Evolutionary conservation across 2,888 invertebrate species (phyloP), one percentile per base, ranked within the genome.

Genomic region (Pharmacophagus antenor): DNA sequence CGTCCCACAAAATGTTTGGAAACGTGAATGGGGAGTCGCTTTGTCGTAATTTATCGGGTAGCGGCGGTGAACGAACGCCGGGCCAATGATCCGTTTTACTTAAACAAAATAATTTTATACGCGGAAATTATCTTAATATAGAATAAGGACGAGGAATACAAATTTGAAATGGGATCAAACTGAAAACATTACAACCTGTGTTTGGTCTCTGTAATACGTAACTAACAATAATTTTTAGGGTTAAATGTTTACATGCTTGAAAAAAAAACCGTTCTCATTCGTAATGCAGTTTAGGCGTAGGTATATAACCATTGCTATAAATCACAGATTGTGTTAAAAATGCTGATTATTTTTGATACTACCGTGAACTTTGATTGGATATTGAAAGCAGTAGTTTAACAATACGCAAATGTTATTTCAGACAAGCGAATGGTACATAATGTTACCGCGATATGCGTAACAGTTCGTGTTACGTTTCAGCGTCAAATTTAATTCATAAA

Each of bases 41-140:
- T 63, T 62, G 66, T 68, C 66, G 63, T 69, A 66, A 70, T 72
- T 70, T 73, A 73, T 73, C 70, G 59, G 57, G 56, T 62, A 63
- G 54, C 50, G 65, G 68, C 70, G 76, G 74, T 74, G 77, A 72
- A 73, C 62, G 76, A 68, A 73, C 77, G 69, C 53, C 57, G 63
- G 73, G 75, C 67, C 76, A 71, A 68, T 65, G 76, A 65, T 69
- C 79, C 67, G 70, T 56, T 68, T 73, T 74, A 67, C 61, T 66
- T 67, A 62, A 64, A 62, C 68, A 69, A 70, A 80, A 76, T 70
- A 60, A 73, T 72, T 76, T 71, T 70, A 67, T 68, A 63, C 61
- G 66, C 80, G 78, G 79, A 82, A 82, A 80, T 79, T 73, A 68
- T 73, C 69, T 70, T 65, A 71, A 72, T 74, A 67, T 69, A 64